Evolutionary conservation across 2,113 vertebrate species (phyloP).

Genomic region (Chamaetylas fuelleborni): DNA sequence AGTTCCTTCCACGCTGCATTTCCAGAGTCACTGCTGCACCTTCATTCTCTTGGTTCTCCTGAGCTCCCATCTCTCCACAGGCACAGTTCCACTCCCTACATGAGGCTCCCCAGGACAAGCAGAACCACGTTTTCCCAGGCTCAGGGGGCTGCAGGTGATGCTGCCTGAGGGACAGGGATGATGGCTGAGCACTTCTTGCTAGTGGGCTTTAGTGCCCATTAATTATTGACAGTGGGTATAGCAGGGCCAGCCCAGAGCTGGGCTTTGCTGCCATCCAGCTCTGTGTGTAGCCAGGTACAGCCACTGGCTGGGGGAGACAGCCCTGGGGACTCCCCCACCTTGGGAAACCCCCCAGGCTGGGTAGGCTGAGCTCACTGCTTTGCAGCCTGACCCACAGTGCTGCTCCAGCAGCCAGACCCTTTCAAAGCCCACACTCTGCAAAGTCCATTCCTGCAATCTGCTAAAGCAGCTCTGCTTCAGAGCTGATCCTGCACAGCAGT

Average conservation of each 20-base stretch:
- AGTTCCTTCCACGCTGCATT: not conserved
- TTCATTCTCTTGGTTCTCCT: not conserved
- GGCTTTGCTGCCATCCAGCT: not conserved
- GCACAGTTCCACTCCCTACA: not conserved
- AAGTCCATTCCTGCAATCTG: not conserved
- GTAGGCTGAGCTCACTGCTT: not conserved
- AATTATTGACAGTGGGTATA: not conserved
- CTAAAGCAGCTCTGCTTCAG: not conserved
- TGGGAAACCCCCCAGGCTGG: not conserved
- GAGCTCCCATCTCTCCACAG: not conserved
- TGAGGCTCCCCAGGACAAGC: not conserved
- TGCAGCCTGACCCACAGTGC: not conserved
- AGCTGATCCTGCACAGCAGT: not conserved
- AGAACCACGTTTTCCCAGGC: fast-evolving
- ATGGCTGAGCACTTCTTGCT: not conserved
- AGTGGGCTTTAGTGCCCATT: not conserved
- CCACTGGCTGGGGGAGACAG: not conserved
- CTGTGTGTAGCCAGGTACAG: not conserved
- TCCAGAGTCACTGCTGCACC: not conserved
- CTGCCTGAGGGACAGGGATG: not conserved
- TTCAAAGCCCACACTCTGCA: not conserved
- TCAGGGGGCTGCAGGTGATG: not conserved
- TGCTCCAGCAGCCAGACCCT: not conserved
- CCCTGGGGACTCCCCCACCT: not conserved
- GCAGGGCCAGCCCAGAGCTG: not conserved